Evolutionary conservation across 2,797 vertebrate genomes (phyloP).

Genomic region (Sphenopsis melanotis): DNA sequence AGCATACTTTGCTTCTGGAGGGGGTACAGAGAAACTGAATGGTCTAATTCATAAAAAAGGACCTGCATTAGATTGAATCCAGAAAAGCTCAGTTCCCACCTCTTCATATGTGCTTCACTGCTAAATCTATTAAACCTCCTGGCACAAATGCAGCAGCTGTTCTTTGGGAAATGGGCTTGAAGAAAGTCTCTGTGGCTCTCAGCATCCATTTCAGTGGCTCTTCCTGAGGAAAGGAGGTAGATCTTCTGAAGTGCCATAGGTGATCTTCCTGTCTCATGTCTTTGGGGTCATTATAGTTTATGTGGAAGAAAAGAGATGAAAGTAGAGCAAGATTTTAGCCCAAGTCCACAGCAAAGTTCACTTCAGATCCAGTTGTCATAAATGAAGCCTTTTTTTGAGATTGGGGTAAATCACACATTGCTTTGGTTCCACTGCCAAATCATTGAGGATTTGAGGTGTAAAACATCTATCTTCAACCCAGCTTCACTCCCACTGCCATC

Average conservation of each 20-base stretch:
- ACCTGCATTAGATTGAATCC: background rate
- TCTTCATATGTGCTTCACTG: background rate
- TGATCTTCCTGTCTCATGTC: background rate
- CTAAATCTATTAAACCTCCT: background rate
- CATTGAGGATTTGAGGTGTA: background rate
- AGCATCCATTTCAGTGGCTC: background rate
- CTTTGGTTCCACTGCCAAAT: background rate
- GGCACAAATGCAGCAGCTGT: background rate
- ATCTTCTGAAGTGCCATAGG: background rate
- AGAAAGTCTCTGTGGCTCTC: background rate
- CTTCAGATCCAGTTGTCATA: background rate
- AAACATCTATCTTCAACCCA: background rate
- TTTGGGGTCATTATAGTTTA: background rate
- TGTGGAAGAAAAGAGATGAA: background rate
- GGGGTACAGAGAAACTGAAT: background rate
- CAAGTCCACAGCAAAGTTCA: background rate
- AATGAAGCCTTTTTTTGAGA: background rate
- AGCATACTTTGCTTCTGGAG: background rate
- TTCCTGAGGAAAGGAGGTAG: background rate
- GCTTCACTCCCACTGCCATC: background rate
- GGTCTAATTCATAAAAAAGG: background rate
- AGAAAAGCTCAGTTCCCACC: background rate
- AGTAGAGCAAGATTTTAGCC: background rate
- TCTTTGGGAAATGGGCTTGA: background rate
- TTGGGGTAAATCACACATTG: background rate